Percentiles rank a stretch among this genome's conserved stretches.
phyloP scores from a whole-genome alignment of 2,113 vertebrate species.

The Protobothrops mucrosquamatus region DNA sequence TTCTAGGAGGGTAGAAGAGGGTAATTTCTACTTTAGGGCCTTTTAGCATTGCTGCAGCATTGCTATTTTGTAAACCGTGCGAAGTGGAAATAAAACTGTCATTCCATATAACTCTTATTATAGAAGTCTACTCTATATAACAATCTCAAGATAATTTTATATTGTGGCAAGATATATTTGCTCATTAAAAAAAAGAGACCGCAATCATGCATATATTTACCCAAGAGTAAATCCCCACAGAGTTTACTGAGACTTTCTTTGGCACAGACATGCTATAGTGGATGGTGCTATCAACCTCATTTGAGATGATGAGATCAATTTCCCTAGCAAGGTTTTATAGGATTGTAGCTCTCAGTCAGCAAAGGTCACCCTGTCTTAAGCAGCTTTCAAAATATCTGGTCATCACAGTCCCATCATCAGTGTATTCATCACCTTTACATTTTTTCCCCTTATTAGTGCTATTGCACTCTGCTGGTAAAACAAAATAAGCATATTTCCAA shows the following conservation, averaged over 20 bases:
- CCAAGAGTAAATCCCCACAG: neutral
- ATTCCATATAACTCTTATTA: neutral
- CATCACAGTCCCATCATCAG: neutral
- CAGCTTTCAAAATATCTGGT: neutral
- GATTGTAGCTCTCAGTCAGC: neutral
- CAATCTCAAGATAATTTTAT: neutral
- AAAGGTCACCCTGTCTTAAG: neutral
- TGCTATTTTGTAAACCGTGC: neutral
- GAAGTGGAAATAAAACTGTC: neutral
- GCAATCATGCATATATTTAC: neutral
- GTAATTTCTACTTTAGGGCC: neutral
- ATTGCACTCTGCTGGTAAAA: neutral
- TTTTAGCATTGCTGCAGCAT: neutral
- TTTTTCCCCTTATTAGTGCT: neutral
- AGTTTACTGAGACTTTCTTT: neutral
- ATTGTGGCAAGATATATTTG: neutral
- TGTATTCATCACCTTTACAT: neutral
- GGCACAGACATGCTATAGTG: neutral
- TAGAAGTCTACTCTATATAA: neutral
- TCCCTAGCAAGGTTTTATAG: neutral
- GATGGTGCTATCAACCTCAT: neutral
- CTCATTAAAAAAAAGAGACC: neutral
- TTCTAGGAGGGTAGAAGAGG: neutral
- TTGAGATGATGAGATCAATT: neutral
- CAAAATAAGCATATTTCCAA: neutral